A percentile compares a stretch with the other conserved stretches of the same genome.
Conservation (phyloP, 1,140 invertebrate species). For the Habropoda laboriosa region DNA sequence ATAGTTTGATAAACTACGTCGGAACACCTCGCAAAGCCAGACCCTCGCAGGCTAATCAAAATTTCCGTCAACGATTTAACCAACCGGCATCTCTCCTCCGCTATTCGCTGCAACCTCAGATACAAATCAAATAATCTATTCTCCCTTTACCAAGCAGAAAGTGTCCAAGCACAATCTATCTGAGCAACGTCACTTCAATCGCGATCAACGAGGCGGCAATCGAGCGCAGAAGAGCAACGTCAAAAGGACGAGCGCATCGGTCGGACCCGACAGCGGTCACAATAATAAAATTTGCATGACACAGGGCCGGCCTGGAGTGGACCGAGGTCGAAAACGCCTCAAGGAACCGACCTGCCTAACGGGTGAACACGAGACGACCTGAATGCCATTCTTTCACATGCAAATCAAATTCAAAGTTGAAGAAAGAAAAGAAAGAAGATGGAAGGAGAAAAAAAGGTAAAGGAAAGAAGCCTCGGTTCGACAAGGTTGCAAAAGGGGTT, state of each 20-base stretch:
- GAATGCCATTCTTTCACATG: slow-evolving; percentile 63
- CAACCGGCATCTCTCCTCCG: no score
- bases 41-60: background rate
- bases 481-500: slow-evolving; percentile 40
- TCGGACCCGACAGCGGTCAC: slow-evolving; percentile 30
- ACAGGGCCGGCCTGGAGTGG: slow-evolving; percentile 17
- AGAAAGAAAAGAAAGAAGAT: background rate
- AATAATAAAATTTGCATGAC: slow-evolving; percentile 57
- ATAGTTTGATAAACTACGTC: no score
- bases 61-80: no score
- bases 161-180: background rate
- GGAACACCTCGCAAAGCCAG: no score
- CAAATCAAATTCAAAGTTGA: slow-evolving; percentile 59
- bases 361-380: slow-evolving; percentile 1
- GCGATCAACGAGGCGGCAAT: slow-evolving; percentile 11
- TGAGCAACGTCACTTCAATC: slow-evolving; percentile 2
- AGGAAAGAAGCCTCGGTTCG: background rate
- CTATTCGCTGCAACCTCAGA: background rate
- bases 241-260: slow-evolving; percentile 14
- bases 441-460: background rate
- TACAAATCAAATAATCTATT: background rate
- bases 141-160: background rate
- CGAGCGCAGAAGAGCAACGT: slow-evolving; percentile 24
- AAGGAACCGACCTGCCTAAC: background rate
- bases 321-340: background rate